These are phyloP conservation scores for Perccottus glenii DNA, from an alignment of 2,113 vertebrate species.

Conservation along the genomic window DNA sequence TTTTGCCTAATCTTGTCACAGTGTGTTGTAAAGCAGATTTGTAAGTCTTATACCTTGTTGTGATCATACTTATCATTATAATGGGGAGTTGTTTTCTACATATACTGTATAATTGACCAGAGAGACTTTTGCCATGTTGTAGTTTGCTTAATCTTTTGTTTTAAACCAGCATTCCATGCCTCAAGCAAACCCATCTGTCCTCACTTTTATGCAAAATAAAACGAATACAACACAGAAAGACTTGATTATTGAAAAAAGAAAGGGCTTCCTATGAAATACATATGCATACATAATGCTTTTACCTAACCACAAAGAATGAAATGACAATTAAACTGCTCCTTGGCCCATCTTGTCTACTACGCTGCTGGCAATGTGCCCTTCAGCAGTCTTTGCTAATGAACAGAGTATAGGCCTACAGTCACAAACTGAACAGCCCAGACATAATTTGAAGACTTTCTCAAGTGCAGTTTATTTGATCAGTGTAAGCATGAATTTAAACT, in stretches of 20 bases:
- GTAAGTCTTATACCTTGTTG: constrained; percentile 68
- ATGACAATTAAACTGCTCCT: too few relatives aligned
- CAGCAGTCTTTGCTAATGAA: too few relatives aligned
- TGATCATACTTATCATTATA: constrained; percentile 57
- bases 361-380: too few relatives aligned
- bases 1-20: constrained; percentile 58
- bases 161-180: constrained; percentile 52
- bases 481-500: too few relatives aligned
- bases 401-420: too few relatives aligned
- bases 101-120: constrained; percentile 60
- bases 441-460: too few relatives aligned
- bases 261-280: too few relatives aligned
- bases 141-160: constrained; percentile 61
- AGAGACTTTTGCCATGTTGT: constrained; percentile 51
- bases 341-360: too few relatives aligned
- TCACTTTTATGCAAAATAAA: constrained; percentile 70
- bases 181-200: constrained; percentile 57
- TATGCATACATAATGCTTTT: too few relatives aligned
- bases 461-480: too few relatives aligned
- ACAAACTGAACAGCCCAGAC: too few relatives aligned
- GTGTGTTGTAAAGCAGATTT: constrained; percentile 72
- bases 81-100: constrained; percentile 30
- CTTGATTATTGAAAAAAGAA: constrained; percentile 29
- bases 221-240: constrained; percentile 38
- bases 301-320: too few relatives aligned